A percentile compares a stretch with the other conserved stretches of the same genome.
phyloP scores from a whole-genome alignment of 2,797 vertebrate species.

The Notolabrus celidotus region DNA sequence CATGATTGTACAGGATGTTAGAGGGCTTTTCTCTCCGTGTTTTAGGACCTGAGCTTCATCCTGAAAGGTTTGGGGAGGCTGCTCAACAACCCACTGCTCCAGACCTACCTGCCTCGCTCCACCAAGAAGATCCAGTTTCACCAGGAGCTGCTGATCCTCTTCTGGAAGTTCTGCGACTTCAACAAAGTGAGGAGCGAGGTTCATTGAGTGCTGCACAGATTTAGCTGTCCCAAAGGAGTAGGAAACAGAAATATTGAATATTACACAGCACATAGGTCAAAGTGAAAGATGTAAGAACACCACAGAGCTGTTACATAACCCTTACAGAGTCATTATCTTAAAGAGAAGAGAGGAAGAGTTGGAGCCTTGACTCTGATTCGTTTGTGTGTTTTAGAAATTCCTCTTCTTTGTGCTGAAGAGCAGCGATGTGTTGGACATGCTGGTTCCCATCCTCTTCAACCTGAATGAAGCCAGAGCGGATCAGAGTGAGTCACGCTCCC shows the following conservation, averaged over 20 bases:
- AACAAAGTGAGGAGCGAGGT: slow-evolving; percentile 91
- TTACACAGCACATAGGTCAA: too few species aligned
- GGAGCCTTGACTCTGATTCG: too few species aligned
- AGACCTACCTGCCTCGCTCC: slow-evolving; percentile 97
- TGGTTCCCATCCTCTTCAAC: slow-evolving; percentile 95
- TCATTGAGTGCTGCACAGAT: too few species aligned
- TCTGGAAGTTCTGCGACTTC: slow-evolving; percentile 98
- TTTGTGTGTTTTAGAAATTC: slow-evolving; percentile 90
- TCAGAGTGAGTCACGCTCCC: slow-evolving; percentile 88
- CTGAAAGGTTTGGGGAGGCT: slow-evolving; percentile 93
- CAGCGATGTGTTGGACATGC: slow-evolving; percentile 94
- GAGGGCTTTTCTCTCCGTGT: neutral
- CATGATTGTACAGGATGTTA: fast-evolving
- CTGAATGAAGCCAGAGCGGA: slow-evolving; percentile 95
- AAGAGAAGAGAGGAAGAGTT: too few species aligned
- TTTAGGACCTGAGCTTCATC: slow-evolving; percentile 95
- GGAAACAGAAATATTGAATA: too few species aligned
- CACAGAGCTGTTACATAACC: too few species aligned
- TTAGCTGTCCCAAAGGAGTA: too few species aligned
- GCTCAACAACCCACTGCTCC: slow-evolving; percentile 93
- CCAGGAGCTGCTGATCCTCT: slow-evolving; percentile 96
- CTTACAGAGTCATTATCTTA: too few species aligned
- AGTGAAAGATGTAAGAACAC: too few species aligned
- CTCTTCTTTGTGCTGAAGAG: slow-evolving; percentile 98
- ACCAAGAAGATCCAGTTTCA: slow-evolving; percentile 97